phyloP scores from a whole-genome alignment of 2,113 vertebrate genomes.

The Megaceryle maxima region DNA sequence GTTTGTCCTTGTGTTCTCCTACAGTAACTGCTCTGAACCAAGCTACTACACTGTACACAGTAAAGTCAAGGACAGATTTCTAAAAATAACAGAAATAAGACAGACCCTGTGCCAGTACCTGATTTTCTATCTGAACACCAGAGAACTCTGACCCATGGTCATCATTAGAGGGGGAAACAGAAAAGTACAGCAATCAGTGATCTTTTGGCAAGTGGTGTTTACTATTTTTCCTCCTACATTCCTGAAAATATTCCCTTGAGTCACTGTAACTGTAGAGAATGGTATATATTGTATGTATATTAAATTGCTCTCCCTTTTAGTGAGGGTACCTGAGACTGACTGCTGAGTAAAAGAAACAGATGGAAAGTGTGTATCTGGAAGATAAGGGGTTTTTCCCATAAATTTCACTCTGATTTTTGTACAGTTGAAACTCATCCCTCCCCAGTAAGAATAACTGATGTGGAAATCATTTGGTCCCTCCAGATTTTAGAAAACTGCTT shows the following conservation, averaged over 20 bases:
- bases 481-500: neutral
- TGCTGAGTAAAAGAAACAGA: neutral
- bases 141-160: neutral
- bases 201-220: neutral
- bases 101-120: accelerated
- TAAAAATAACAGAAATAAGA: neutral
- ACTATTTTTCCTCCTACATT: neutral
- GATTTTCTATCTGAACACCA: neutral
- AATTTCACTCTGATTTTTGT: neutral
- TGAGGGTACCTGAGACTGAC: neutral
- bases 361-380: neutral
- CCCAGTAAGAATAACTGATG: neutral
- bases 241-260: neutral
- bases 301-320: neutral
- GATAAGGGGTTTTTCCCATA: accelerated
- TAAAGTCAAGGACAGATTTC: neutral
- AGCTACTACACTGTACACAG: accelerated
- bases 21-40: neutral
- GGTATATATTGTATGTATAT: neutral
- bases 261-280: neutral
- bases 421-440: neutral
- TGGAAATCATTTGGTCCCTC: neutral
- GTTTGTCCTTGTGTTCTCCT: neutral
- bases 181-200: neutral
- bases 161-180: neutral